Percentiles rank a stretch among this genome's conserved stretches.
Conservation (phyloP, 92 coral and sea anemone genomes). For the Paragorgia papillata region DNA sequence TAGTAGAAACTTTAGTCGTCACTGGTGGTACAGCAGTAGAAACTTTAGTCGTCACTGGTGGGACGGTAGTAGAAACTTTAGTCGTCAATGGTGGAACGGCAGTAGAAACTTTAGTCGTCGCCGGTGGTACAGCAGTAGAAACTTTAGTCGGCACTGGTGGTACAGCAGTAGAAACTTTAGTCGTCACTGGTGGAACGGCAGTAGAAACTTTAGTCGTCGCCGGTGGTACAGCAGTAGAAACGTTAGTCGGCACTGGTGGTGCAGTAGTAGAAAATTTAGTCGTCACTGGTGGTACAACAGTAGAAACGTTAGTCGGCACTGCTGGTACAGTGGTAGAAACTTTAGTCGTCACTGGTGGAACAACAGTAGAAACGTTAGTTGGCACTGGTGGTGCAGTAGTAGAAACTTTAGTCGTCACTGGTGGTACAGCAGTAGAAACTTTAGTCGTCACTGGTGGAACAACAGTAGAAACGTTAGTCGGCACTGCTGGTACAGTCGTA, state of each 20-base stretch:
- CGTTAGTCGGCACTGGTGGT: not conserved
- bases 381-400: conserved; percentile 21
- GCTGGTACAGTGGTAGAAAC: too few species aligned
- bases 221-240: not conserved
- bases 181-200: not conserved
- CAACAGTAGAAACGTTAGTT: not conserved
- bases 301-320: too few species aligned
- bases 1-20: not conserved
- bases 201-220: not conserved
- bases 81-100: not conserved
- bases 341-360: too few species aligned
- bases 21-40: not conserved
- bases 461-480: not conserved
- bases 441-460: conserved; percentile 1
- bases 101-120: not conserved
- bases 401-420: too few species aligned
- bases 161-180: not conserved
- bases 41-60: not conserved
- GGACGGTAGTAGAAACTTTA: not conserved
- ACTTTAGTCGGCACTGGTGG: not conserved
- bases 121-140: not conserved
- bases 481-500: too few species aligned
- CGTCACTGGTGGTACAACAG: too few species aligned
- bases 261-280: not conserved
- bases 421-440: not conserved